Base-by-base conservation (phyloP, 2,888 invertebrate species). In the Rhingia campestris region DNA sequence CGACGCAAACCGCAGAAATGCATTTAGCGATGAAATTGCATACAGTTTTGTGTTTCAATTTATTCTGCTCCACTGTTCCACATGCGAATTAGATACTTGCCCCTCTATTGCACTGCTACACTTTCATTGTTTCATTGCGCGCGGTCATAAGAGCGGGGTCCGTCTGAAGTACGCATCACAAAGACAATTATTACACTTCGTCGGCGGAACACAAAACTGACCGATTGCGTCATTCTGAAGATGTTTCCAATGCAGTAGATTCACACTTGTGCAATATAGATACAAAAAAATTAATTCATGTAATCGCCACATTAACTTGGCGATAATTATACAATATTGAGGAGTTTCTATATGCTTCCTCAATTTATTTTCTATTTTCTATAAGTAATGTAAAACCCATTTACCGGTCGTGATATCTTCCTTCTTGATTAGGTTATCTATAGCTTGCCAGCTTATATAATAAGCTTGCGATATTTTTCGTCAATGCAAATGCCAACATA, bases 151-250 rank as follows among this genome's bases (percentile, higher is more conserved):
- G 53, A 33, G 43, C 6, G 45, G 32, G 30, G 22, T 6, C 45
- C 22, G 45, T 22, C 7, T 6, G 10, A 39, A 2, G 6, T 39
- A 39, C 7, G 35, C 53, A 39, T 9, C 39, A 39, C 53, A 30
- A 53, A 66, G 43, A 33, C 53, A 70, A 59, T 51, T 32, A 51
- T 70, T 70, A 33, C 49, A 37, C 47, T 69, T 49, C 35, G 33
- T 64, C 9, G n/a, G 53, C 41, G 41, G 33, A 43, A 66, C 33
- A 51, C 22, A 54, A 22, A 39, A 43, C 58, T 41, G 49, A 70
- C 59, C 59, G 70, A 70, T 59, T 70, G 30, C 70, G 59, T 70
- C 58, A 70, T 59, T 70, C 49, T 39, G 43, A 49, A 51, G 58
- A 59, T 22, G 58, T 39, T 56, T 47, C 69, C 54, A 37, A 12